These are phyloP conservation scores for Eilema caniola DNA, from an alignment of 2,888 invertebrate species.

Conservation along the genomic window DNA sequence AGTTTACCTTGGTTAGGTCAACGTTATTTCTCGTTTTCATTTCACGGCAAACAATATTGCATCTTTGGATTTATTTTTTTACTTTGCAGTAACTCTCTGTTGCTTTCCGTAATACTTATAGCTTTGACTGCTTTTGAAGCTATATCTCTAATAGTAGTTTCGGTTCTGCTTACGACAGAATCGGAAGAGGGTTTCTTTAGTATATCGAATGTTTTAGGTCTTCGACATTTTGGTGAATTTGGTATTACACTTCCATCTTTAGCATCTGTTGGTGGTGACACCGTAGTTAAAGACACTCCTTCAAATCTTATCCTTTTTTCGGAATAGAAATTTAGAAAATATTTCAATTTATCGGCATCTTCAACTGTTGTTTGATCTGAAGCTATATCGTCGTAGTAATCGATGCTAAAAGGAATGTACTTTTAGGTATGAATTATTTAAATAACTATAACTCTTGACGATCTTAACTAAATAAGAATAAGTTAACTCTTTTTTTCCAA, in stretches of 20 bases:
- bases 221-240: neutral
- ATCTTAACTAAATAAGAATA: neutral
- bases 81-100: neutral
- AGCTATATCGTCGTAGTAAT: neutral
- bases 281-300: neutral
- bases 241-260: neutral
- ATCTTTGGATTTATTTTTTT: no score
- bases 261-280: neutral
- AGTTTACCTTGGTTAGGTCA: neutral
- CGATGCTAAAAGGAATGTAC: neutral
- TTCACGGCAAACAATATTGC: neutral
- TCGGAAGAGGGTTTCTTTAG: neutral
- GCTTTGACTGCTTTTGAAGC: neutral
- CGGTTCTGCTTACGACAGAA: no score
- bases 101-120: neutral
- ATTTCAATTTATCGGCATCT: neutral
- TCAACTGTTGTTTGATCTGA: neutral
- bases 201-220: neutral
- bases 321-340: neutral
- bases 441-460: neutral
- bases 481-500: neutral
- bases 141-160: neutral
- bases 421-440: neutral
- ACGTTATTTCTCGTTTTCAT: neutral
- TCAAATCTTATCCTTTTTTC: slow-evolving; percentile 1